Evolutionary conservation across 2,113 vertebrate species (phyloP).

Genomic region (Elaphurus davidianus): DNA sequence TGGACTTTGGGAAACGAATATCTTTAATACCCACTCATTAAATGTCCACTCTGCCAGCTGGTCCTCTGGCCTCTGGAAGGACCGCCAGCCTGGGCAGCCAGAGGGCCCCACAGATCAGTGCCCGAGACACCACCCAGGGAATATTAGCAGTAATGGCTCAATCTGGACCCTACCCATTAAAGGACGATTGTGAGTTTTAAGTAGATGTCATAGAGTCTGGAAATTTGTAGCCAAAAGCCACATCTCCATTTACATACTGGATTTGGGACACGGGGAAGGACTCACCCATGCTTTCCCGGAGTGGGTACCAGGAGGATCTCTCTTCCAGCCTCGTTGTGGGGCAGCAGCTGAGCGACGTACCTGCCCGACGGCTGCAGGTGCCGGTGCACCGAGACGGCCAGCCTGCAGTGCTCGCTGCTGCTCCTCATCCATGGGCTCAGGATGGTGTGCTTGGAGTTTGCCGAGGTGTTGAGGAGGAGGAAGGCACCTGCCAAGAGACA

Average conservation of each 20-base stretch:
- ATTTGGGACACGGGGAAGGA: not conserved
- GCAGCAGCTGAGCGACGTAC: constrained; percentile 88
- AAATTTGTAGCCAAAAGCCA: constrained; percentile 28
- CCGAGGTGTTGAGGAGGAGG: constrained; percentile 89
- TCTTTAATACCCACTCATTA: constrained; percentile 52
- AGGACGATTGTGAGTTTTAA: constrained; percentile 35
- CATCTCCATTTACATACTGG: not conserved
- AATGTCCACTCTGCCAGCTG: constrained; percentile 45
- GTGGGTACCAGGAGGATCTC: constrained; percentile 76
- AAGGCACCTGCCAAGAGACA: constrained; percentile 87
- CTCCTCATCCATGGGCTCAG: constrained; percentile 94
- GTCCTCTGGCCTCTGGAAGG: constrained; percentile 45
- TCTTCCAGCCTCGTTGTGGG: constrained; percentile 77
- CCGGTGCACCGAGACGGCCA: constrained; percentile 92
- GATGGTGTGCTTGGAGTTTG: constrained; percentile 86
- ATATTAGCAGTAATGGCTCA: constrained; percentile 36
- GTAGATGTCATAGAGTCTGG: constrained; percentile 20
- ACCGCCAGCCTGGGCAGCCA: constrained; percentile 3
- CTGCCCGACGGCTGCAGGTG: constrained; percentile 87
- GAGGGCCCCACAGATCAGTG: constrained; percentile 4
- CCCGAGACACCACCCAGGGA: not conserved
- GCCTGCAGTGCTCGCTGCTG: constrained; percentile 83
- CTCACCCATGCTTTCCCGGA: constrained; percentile 82
- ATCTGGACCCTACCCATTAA: constrained; percentile 10
- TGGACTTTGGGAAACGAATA: constrained; percentile 46